Percentiles rank a stretch among this genome's conserved stretches.
Conservation (phyloP, 2,797 vertebrate species). For the Brachyalestes nurse region DNA sequence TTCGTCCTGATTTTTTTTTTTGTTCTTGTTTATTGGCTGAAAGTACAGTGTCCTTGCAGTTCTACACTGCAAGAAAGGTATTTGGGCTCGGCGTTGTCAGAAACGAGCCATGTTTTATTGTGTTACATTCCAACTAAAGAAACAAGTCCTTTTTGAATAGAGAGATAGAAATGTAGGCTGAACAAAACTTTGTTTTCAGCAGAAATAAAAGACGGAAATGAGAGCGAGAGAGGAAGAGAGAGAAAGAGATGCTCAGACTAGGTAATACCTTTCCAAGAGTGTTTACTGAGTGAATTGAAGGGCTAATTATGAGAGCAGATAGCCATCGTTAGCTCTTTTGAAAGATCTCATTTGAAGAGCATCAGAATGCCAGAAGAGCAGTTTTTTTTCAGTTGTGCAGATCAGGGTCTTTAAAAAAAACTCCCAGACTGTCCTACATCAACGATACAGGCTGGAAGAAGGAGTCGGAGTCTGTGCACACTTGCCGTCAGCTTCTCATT, state of each 20-base stretch:
- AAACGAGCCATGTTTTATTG: constrained; percentile 12
- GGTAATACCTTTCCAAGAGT: constrained; percentile 49
- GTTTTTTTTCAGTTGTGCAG: constrained; percentile 5
- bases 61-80: background rate
- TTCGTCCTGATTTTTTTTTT: constrained; percentile 47
- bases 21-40: constrained; percentile 47
- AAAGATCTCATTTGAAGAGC: constrained; percentile 49
- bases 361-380: constrained; percentile 54
- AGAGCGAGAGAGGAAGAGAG: background rate
- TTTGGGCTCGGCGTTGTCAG: constrained; percentile 14
- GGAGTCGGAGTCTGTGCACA: background rate
- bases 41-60: constrained; percentile 28
- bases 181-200: constrained; percentile 8
- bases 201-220: background rate
- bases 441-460: constrained; percentile 47
- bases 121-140: constrained; percentile 11
- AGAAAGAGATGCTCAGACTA: background rate
- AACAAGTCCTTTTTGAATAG: constrained; percentile 15
- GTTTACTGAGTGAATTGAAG: constrained; percentile 54
- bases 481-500: constrained; percentile 5
- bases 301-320: constrained; percentile 55
- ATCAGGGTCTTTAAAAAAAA: constrained; percentile 61
- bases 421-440: constrained; percentile 58
- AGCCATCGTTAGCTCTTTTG: constrained; percentile 47
- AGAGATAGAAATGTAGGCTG: constrained; percentile 3